Conservation (phyloP, 2,113 vertebrate species). For the Colius striatus region DNA sequence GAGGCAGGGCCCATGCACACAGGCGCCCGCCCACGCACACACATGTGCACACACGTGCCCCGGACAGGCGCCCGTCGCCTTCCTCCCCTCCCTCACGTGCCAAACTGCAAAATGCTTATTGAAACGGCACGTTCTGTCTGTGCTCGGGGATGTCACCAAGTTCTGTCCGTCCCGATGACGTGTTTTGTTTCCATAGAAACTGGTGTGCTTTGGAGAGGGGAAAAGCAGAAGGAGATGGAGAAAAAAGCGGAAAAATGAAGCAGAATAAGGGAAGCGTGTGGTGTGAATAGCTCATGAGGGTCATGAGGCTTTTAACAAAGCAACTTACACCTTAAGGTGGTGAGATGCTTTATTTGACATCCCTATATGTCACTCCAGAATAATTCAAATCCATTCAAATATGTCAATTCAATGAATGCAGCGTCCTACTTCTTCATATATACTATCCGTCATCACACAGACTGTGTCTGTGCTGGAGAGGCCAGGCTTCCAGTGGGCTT, state of each 20-base stretch:
- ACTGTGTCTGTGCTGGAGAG: neutral
- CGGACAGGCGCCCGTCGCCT: fast-evolving
- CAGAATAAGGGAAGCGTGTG: neutral
- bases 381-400: neutral
- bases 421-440: neutral
- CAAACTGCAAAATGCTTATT: neutral
- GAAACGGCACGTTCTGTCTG: neutral
- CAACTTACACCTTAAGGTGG: neutral
- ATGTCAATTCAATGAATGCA: neutral
- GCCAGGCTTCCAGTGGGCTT: neutral
- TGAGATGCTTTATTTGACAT: neutral
- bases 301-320: neutral
- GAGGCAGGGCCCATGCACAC: neutral
- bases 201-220: neutral
- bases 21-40: neutral
- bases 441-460: neutral
- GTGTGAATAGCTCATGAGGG: neutral
- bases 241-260: neutral
- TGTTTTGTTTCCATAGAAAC: constrained; percentile 63
- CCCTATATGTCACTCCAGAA: neutral
- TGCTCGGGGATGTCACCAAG: neutral
- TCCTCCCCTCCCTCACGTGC: neutral
- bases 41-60: neutral
- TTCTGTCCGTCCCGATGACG: neutral
- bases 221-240: neutral